Conservation (phyloP, 1,140 invertebrate genomes). For the Arion vulgaris region DNA sequence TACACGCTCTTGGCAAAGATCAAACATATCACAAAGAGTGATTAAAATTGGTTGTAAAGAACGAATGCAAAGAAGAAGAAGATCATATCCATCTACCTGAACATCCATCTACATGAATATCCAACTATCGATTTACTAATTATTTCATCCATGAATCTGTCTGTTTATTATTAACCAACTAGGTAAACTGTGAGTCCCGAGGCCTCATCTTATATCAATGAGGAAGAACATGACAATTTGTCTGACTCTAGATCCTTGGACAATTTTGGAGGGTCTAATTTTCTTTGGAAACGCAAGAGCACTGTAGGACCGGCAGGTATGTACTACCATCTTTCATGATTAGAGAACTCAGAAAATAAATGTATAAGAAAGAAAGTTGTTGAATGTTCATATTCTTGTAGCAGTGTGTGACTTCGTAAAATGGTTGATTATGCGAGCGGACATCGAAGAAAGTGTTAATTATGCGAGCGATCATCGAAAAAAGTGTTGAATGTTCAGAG, state of each 20-base stretch:
- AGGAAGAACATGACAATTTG: slow-evolving; percentile 62
- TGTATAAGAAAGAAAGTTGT: too few species aligned
- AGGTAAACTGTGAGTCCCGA: slow-evolving; percentile 65
- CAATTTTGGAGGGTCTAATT: slow-evolving; percentile 45
- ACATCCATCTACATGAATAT: background rate
- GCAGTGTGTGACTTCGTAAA: too few species aligned
- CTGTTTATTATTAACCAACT: slow-evolving; percentile 2
- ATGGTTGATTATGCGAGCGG: too few species aligned
- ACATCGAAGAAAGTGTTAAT: too few species aligned
- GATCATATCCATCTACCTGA: background rate
- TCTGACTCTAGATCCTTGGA: slow-evolving; percentile 57
- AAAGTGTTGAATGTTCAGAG: too few species aligned
- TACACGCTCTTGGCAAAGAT: too few species aligned
- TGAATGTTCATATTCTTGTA: too few species aligned
- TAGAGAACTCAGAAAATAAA: background rate
- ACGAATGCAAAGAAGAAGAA: too few species aligned
- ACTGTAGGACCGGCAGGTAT: slow-evolving; percentile 70
- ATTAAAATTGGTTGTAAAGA: too few species aligned
- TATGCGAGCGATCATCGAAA: too few species aligned
- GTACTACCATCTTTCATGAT: slow-evolving; percentile 13
- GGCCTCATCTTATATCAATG: slow-evolving; percentile 55
- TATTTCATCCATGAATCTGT: background rate
- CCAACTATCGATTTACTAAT: background rate
- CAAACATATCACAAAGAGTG: too few species aligned
- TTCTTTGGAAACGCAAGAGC: slow-evolving; percentile 57